Evolutionary conservation across 2,888 invertebrate genomes (phyloP).

Genomic region (Colletes collaris): DNA sequence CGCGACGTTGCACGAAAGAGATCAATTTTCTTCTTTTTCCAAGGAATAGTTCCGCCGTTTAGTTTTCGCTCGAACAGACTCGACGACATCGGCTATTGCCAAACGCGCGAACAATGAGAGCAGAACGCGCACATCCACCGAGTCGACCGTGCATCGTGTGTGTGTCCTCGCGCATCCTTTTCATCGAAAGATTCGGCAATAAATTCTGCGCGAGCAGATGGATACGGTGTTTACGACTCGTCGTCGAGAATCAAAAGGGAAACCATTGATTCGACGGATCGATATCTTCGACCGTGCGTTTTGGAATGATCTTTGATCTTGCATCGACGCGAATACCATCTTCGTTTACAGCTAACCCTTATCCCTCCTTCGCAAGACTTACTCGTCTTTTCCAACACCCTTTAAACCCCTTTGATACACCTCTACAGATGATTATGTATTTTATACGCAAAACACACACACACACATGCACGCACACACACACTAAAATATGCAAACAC

Average conservation of each 20-base stretch:
- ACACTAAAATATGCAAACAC: slow-evolving; percentile 18
- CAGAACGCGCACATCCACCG: background rate
- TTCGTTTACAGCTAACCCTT: slow-evolving; percentile 19
- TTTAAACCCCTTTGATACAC: slow-evolving; percentile 26
- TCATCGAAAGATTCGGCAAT: background rate
- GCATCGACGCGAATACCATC: slow-evolving; percentile 30
- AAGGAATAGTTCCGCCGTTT: background rate
- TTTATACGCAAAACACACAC: slow-evolving; percentile 35
- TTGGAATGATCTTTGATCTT: slow-evolving; percentile 19
- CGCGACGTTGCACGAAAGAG: background rate
- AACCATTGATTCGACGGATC: slow-evolving; percentile 2
- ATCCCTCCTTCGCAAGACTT: background rate
- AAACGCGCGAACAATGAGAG: background rate
- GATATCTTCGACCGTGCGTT: background rate
- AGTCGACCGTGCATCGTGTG: background rate
- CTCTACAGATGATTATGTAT: slow-evolving; percentile 50
- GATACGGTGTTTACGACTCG: background rate
- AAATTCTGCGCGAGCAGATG: background rate
- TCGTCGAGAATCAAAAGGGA: slow-evolving; percentile 6
- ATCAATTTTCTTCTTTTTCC: background rate
- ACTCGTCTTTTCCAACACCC: background rate
- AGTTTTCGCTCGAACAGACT: background rate
- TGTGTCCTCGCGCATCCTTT: background rate
- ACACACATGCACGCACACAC: slow-evolving; percentile 13
- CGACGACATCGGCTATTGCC: background rate